Percentiles rank a stretch among this genome's conserved stretches.
Evolutionary conservation across 2,797 vertebrate species (phyloP).

Genomic region (Champsocephalus esox): DNA sequence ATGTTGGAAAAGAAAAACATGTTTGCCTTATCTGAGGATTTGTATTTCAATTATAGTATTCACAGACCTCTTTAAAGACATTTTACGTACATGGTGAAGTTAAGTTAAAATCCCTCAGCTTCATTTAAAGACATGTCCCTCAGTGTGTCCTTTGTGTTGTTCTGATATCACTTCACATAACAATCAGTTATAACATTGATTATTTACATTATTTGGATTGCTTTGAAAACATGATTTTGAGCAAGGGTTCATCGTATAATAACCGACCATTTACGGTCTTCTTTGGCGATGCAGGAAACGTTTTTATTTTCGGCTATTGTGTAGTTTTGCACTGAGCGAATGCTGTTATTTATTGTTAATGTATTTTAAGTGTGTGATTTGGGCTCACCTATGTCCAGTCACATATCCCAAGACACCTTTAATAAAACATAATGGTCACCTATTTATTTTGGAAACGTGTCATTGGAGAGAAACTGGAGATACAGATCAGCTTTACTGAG

Average conservation of each 20-base stretch:
- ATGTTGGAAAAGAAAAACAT: neutral
- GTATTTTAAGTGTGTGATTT: slow-evolving; percentile 10
- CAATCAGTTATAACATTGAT: neutral
- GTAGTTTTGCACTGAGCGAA: slow-evolving; percentile 64
- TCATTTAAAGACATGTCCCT: neutral
- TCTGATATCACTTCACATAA: neutral
- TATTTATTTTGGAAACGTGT: neutral
- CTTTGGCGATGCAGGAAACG: neutral
- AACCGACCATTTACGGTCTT: neutral
- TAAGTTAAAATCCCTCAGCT: neutral
- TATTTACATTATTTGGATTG: slow-evolving; percentile 27
- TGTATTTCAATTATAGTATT: neutral
- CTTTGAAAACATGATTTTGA: slow-evolving; percentile 1
- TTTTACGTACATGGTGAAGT: neutral
- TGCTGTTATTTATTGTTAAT: slow-evolving; percentile 67
- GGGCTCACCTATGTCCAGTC: neutral
- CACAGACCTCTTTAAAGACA: neutral
- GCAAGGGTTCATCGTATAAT: neutral
- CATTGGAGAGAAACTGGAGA: neutral
- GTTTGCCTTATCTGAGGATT: neutral
- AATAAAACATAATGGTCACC: neutral
- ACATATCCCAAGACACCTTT: neutral
- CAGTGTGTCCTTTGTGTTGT: neutral
- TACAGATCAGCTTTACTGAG: slow-evolving; percentile 6
- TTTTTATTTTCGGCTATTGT: slow-evolving; percentile 21